Evolutionary conservation across 2,888 invertebrate species (phyloP).

Genomic region (Xylocampa areola): DNA sequence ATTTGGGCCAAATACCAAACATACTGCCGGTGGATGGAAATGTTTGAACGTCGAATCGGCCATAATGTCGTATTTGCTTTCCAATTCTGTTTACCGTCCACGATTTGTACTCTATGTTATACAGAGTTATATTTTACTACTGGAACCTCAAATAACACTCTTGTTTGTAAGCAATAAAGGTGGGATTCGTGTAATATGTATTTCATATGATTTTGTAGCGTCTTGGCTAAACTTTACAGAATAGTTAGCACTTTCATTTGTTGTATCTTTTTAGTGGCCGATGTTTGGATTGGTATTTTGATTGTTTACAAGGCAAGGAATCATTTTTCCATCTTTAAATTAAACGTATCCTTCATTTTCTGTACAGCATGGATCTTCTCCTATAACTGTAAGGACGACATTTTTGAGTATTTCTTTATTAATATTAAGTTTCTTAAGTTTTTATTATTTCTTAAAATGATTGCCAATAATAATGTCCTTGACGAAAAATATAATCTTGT

Average conservation of each 20-base stretch:
- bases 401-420: too few species aligned
- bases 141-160: constrained; percentile 9
- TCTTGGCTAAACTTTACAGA: constrained; percentile 61
- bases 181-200: constrained; percentile 21
- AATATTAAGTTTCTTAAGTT: too few species aligned
- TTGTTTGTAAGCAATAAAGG: constrained; percentile 35
- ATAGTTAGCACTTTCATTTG: constrained; percentile 71
- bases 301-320: constrained; percentile 14
- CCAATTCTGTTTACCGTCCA: constrained; percentile 48
- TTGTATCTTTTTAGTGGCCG: constrained; percentile 62
- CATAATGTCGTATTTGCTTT: constrained; percentile 63
- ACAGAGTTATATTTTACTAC: constrained; percentile 26
- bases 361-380: too few species aligned
- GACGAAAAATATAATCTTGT: too few species aligned
- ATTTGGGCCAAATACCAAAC: constrained; percentile 59
- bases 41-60: constrained; percentile 66
- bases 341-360: too few species aligned
- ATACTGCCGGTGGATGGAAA: constrained; percentile 42
- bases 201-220: constrained; percentile 42
- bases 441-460: too few species aligned
- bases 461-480: too few species aligned
- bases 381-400: too few species aligned
- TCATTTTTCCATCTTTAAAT: not conserved
- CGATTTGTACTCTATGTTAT: constrained; percentile 37
- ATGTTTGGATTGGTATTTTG: constrained; percentile 57